Base-by-base conservation (phyloP, 2,797 vertebrate genomes). In the Myripristis jacobus region DNA sequence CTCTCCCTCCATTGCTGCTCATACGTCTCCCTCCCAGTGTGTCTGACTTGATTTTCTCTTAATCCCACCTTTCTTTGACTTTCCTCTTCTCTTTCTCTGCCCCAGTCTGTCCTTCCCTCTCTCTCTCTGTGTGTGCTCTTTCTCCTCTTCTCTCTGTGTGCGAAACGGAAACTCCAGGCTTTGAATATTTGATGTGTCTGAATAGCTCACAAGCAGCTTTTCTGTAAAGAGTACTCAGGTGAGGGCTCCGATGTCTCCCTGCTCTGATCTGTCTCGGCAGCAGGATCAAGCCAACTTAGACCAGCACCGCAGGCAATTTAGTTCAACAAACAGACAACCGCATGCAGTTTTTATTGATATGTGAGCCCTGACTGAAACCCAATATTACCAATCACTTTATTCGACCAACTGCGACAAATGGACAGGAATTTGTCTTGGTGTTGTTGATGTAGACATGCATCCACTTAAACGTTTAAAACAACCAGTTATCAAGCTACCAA, bases 181-280 rank as follows among this genome's bases (percentile, higher is more conserved):
- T 86, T 95, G 58, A 94, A 95, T 95, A 94, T 93, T 95, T 92
- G 25, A 95, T 94, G 92, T 70, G 86, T 91, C 89, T 88, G 91
- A 94, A 95, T 94, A 71, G 94, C 85, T 92, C 93, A 93, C 93
- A 93, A 93, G 92, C 87, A 92, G 88, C 88, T 86, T 85, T 89
- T 75, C 89, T 94, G 89, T 93, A 91, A 92, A 93, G 91, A 87
- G 83, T 86, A 85, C 87, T 85, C 79, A 86, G 79, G 73, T 77
- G 83, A 84, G 77, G 84, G 81, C 75, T 93, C 89, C 56, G 63
- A 41, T 93, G 83, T 80, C 88, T 62, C 77, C 63, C 62, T 18
- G 44, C 59, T 78, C 78, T 77, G 88, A 57, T 65, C 71, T 13
- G 74, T 73, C 77, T 74, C 66, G 70, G 71, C 70, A 77, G 34